Evolutionary conservation across 2,888 invertebrate genomes (phyloP).

Genomic region (Noctua fimbriata): DNA sequence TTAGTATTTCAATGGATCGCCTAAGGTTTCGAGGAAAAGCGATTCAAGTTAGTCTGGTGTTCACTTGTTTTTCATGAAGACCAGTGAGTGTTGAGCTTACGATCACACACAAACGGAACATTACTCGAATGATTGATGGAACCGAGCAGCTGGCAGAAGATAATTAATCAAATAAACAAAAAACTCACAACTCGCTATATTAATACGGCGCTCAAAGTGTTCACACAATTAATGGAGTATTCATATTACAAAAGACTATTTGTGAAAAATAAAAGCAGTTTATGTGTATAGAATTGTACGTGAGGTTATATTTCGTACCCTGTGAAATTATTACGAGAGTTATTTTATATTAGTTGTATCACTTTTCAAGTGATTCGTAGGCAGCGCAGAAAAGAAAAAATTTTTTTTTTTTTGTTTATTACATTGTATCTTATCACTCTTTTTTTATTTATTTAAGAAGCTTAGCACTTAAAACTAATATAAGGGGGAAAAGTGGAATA

Average conservation of each 20-base stretch:
- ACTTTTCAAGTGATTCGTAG: neutral
- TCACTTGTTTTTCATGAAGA: neutral
- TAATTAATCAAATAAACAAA: slow-evolving; percentile 57
- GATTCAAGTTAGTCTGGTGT: slow-evolving; percentile 31
- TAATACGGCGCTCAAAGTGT: slow-evolving; percentile 5
- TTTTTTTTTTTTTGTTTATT: too few species aligned
- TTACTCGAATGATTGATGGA: slow-evolving; percentile 48
- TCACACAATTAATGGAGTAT: slow-evolving; percentile 4
- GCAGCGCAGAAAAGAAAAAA: too few species aligned
- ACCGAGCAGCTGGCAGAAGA: slow-evolving; percentile 22
- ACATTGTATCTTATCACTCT: too few species aligned
- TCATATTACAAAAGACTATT: neutral
- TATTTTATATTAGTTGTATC: neutral
- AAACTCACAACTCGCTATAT: slow-evolving; percentile 22
- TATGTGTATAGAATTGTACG: neutral
- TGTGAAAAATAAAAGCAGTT: neutral
- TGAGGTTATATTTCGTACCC: neutral
- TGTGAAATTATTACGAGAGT: neutral
- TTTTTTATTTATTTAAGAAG: too few species aligned
- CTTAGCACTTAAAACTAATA: too few species aligned
- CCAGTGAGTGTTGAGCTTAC: slow-evolving; percentile 10
- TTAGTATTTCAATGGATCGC: slow-evolving; percentile 15
- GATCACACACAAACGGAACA: slow-evolving; percentile 31
- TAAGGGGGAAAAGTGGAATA: too few species aligned
- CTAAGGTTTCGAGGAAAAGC: slow-evolving; percentile 24